phyloP scores from a whole-genome alignment of 2,113 vertebrate species.

The Ovibos moschatus region DNA sequence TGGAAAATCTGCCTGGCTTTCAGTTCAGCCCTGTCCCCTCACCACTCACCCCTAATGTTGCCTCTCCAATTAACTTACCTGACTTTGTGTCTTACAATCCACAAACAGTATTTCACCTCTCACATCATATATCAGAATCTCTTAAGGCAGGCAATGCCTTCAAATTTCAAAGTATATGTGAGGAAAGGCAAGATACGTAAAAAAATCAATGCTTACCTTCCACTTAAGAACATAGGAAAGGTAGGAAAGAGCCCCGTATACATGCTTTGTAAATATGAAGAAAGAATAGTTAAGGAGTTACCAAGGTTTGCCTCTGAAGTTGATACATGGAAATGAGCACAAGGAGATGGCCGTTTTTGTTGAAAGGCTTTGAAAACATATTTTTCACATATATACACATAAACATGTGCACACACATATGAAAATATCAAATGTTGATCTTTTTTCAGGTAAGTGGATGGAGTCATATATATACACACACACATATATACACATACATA shows the following conservation, averaged over 20 bases:
- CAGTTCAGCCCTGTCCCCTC: neutral
- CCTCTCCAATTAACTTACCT: neutral
- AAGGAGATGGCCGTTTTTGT: neutral
- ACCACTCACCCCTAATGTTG: too few species aligned
- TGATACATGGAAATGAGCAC: neutral
- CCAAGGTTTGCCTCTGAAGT: neutral
- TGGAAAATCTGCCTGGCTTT: constrained; percentile 20
- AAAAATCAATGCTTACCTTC: neutral
- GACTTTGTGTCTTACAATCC: neutral
- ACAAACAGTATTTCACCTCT: neutral
- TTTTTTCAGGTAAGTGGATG: neutral
- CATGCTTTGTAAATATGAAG: neutral
- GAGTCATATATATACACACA: neutral
- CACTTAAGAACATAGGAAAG: neutral
- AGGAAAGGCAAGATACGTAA: neutral
- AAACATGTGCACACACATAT: neutral
- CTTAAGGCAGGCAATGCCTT: neutral
- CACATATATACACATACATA: neutral
- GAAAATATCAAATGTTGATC: neutral
- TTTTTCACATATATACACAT: neutral
- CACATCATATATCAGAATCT: neutral
- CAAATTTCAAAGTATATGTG: neutral
- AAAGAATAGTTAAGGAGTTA: neutral
- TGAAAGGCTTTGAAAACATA: neutral
- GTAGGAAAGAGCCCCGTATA: neutral